A percentile compares a stretch with the other conserved stretches of the same genome.
phyloP scores from a whole-genome alignment of 1,140 invertebrate genomes.

The Drusus annulatus region DNA sequence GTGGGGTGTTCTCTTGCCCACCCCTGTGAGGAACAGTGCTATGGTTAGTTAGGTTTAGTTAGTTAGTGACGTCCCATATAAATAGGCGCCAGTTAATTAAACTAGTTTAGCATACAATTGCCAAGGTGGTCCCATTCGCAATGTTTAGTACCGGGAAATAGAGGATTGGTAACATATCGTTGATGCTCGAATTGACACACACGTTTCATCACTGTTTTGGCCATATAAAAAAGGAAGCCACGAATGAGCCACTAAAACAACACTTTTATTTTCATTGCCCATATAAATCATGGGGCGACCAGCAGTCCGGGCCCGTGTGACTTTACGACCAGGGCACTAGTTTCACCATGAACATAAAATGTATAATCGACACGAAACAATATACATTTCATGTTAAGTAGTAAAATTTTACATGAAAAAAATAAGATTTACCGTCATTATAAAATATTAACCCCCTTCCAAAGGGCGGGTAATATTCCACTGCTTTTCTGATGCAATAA shows the following conservation, averaged over 20 bases:
- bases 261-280: slow-evolving; percentile 52
- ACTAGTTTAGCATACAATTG: too few relatives aligned
- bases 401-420: not conserved
- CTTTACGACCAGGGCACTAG: slow-evolving; percentile 38
- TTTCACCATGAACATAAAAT: slow-evolving; percentile 35
- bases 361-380: slow-evolving; percentile 23
- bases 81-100: too few relatives aligned
- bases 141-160: too few relatives aligned
- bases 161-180: too few relatives aligned
- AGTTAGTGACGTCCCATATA: not conserved
- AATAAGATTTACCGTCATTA: too few relatives aligned
- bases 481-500: too few relatives aligned
- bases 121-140: too few relatives aligned
- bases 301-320: not conserved
- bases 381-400: not conserved
- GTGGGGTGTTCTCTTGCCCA: not conserved
- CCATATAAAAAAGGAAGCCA: slow-evolving; percentile 36
- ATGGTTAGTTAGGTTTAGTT: slow-evolving; percentile 8
- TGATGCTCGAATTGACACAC: not conserved
- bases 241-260: slow-evolving; percentile 50
- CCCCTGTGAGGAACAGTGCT: not conserved
- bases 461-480: too few relatives aligned
- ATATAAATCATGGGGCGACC: slow-evolving; percentile 49
- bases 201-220: not conserved
- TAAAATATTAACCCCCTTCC: too few relatives aligned